Base-by-base conservation (phyloP, 2,797 vertebrate genomes). In the Eulemur mongoz region DNA sequence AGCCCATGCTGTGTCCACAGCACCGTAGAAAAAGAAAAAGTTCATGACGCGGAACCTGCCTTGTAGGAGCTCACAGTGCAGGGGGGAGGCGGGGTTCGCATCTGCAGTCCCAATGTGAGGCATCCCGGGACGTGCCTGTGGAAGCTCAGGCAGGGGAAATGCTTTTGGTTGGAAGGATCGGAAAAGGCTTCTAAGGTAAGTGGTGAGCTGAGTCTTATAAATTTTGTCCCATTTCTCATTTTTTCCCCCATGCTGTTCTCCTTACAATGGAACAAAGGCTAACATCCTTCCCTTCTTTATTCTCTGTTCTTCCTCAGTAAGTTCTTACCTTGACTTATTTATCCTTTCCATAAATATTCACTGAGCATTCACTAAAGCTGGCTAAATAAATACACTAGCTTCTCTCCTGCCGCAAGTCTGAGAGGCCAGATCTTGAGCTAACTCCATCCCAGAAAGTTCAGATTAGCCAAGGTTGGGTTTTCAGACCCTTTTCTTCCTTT, bases 401-500 rank as follows among this genome's bases (percentile, higher is more conserved):
- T 93, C 23, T 70, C 11, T 43, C 20, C 32, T 1, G 54, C 5
- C 4, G 0, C 11, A 89, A 81, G 50, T 72, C 27, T 25, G 59
- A 95, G 69, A 75, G n/a, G 40, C 38, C 30, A 89, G 35, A 85
- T 86, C 15, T 91, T 86, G 81, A 91, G 22, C 70, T 72, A 89
- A 91, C 35, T 89, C 35, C 18, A 76, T 80, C 14, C 38, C 89
- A 54, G 38, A 67, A 90, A 76, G 43, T 76, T 61, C 70, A 92
- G 59, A 81, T 80, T 83, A 93, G 65, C 7, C 43, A 87, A 4
- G 45, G 52, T 63, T 87, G 67, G 48, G 25, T 48, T 96, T 96
- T 91, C 20, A 65, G 50, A 79, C 89, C 43, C 81, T 65, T 93
- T 95, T 93, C 57, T 70, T 88, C 82, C 35, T 95, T 96, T 40